Evolutionary conservation across 2,113 vertebrate genomes (phyloP).

Genomic region (Gymnobelideus leadbeateri): DNA sequence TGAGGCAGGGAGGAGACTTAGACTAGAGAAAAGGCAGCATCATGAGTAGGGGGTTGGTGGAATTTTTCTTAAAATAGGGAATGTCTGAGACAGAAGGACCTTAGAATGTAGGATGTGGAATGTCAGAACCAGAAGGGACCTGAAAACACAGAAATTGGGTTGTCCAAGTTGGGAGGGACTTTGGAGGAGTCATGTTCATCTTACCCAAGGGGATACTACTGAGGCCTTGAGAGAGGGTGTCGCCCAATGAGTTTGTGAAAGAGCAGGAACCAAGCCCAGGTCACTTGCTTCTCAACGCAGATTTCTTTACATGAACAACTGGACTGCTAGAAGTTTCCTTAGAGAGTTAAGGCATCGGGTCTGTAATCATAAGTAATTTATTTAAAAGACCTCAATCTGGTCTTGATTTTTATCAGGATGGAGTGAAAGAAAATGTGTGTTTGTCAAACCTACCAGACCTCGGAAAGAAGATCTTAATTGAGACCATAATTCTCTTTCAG

Average conservation of each 20-base stretch:
- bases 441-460: background rate
- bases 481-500: background rate
- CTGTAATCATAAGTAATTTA: background rate
- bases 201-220: constrained; percentile 16
- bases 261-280: constrained; percentile 10
- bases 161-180: background rate
- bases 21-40: background rate
- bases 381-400: background rate
- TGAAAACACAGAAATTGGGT: background rate
- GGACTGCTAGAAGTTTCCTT: background rate
- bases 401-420: background rate
- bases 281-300: background rate
- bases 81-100: background rate
- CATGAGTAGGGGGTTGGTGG: background rate
- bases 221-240: background rate
- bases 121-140: background rate
- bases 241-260: constrained; percentile 2
- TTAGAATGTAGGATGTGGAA: background rate
- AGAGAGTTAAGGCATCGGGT: background rate
- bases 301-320: background rate
- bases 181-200: background rate
- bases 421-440: background rate
- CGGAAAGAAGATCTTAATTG: background rate
- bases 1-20: background rate
- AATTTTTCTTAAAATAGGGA: background rate